Base-by-base conservation (phyloP, 2,888 invertebrate species). In the Hypomecis atomaria region DNA sequence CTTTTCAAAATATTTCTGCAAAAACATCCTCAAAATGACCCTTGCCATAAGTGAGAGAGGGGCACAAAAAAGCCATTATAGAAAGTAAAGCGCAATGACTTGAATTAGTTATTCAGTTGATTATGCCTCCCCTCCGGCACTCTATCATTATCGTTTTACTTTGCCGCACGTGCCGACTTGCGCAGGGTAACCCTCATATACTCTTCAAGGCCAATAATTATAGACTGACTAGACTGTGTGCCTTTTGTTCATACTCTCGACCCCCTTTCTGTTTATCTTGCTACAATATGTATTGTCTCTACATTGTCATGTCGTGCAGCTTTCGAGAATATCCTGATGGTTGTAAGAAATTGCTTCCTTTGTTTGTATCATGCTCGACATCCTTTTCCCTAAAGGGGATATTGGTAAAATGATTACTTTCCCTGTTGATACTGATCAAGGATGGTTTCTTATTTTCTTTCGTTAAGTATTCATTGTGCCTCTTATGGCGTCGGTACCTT, bases 101-200 rank as follows among this genome's bases (percentile, higher is more conserved):
- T 88, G 88, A 91, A 92, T 92, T 92, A 91, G 92, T 91, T 86
- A 92, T 92, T 89, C 89, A 88, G 89, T 90, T 58, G 65, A 65
- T 65, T 89, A 88, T 85, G 78, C 83, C 83, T 85, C 91, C 90
- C 90, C 90, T 87, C 77, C 76, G 84, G 88, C 83, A 90, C 89
- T 92, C 88, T 89, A 89, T 90, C 89, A 91, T 92, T 92, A 91
- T 85, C 90, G 83, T 89, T 89, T 88, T 86, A 85, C 82, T 83
- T n/a, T 73, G 75, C 75, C 78, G 87, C 92, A 91, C 92, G 92
- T 92, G 92, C 85, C 88, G 83, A 72, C 83, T 80, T 81, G 79
- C 78, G 79, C 79, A 78, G 71, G 71, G 78, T 76, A 74, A 82
- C 89, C 89, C 92, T 86, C 84, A 71, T 81, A 74, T 76, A 74